Base-by-base conservation (phyloP, 2,113 vertebrate genomes). In the Heliornis fulica region DNA sequence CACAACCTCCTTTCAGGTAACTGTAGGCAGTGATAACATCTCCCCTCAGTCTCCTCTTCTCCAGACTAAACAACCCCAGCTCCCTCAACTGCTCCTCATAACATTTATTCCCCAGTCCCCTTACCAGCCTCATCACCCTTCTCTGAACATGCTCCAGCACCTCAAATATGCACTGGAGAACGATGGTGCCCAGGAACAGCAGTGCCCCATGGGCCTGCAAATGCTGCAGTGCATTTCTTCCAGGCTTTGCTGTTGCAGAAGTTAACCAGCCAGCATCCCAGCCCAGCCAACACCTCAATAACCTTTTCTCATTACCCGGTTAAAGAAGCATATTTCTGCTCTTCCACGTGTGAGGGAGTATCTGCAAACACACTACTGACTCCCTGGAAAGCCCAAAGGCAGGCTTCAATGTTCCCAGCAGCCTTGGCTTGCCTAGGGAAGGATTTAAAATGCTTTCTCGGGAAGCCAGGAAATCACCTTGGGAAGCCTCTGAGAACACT, bases 161-260 rank as follows among this genome's bases (percentile, higher is more conserved):
- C n/a, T n/a, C n/a, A n/a, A n/a, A n/a, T n/a, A 36, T 46, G 48
- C 40, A 60, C 22, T 34, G 29, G 21, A 51, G 9, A 2, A 0
- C 17, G 31, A 25, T 7, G 10, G 36, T 12, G 8, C 29, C 32
- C 48, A 48, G 10, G 31, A 45, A 25, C 32, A 23, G 16, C 13
- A 21, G 16, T 8, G 23, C 10, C 48, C 46, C 26, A 29, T 15
- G 15, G 46, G 34, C n/a, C 19, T 53, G 46, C 0, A 0, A 36
- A 5, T 6, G 2, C 41, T n/a, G 11, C 12, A 26, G 41, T 3
- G 41, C 41, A 12, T 76, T 57, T 82, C 48, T 28, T 79, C 17
- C 28, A 75, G 68, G 41, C 38, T 91, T 53, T 83, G 19, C 38
- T 40, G 19, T 7, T 79, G 56, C 31, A 68, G 71, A 70, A 16